phyloP scores from a whole-genome alignment of 2,113 vertebrate species.

The Dermatemys mawii region DNA sequence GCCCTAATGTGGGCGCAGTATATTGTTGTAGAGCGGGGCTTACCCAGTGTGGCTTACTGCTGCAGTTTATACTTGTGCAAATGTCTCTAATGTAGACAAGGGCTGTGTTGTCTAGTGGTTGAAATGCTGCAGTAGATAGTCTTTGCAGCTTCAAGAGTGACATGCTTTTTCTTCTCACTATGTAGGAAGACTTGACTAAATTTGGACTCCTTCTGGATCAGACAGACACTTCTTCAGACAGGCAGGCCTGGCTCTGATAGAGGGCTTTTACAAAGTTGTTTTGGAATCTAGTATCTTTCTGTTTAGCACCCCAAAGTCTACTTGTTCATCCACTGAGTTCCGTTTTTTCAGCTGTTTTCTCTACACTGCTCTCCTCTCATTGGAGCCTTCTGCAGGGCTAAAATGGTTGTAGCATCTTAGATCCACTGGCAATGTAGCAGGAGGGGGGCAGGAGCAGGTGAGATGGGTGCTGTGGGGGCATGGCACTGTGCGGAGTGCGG shows the following conservation, averaged over 20 bases:
- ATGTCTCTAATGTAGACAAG: not conserved
- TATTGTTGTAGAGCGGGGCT: not conserved
- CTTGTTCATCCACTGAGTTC: not conserved
- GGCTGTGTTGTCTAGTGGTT: not conserved
- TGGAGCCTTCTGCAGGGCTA: accelerated
- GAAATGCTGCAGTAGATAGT: not conserved
- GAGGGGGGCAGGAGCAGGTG: not conserved
- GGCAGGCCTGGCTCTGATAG: not conserved
- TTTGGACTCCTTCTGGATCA: not conserved
- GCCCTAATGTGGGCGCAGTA: not conserved
- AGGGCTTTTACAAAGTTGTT: not conserved
- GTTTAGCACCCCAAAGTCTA: not conserved
- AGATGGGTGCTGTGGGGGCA: not conserved
- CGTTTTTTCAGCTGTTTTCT: not conserved
- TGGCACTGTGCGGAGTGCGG: accelerated
- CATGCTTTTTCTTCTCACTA: not conserved
- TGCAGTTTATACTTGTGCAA: not conserved
- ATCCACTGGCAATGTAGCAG: not conserved
- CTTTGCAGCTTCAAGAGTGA: not conserved
- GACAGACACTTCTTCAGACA: not conserved
- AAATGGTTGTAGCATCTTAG: accelerated
- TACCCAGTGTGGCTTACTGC: not conserved
- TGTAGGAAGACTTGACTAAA: not conserved
- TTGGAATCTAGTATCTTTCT: not conserved
- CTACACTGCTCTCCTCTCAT: accelerated